Evolutionary conservation across 2,797 vertebrate genomes (phyloP).

Genomic region (Monodelphis domestica): DNA sequence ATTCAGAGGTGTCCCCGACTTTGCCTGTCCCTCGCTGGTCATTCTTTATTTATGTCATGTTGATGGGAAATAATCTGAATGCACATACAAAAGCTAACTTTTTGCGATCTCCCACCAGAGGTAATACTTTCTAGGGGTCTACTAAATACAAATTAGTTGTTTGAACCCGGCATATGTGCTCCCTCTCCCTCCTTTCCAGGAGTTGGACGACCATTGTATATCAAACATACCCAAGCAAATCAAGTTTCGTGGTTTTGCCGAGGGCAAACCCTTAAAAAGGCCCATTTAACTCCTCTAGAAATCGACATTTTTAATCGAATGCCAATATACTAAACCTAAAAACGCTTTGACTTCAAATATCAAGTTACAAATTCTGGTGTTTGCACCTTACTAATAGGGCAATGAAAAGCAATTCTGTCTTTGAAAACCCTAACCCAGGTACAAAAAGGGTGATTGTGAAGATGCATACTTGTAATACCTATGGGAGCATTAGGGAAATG

Average conservation of each 20-base stretch:
- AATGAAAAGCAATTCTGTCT: too few species aligned
- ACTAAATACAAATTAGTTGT: background rate
- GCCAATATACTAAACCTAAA: background rate
- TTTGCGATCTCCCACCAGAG: background rate
- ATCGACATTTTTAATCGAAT: too few species aligned
- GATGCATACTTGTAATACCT: background rate
- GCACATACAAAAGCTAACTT: background rate
- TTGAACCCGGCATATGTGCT: background rate
- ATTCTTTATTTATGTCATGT: background rate
- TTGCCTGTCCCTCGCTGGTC: too few species aligned
- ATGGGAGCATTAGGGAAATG: background rate
- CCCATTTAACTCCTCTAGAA: background rate
- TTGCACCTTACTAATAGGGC: too few species aligned
- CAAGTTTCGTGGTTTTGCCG: too few species aligned
- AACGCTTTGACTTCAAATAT: background rate
- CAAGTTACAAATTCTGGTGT: background rate
- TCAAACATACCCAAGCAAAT: background rate
- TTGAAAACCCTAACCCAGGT: background rate
- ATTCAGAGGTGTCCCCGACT: background rate
- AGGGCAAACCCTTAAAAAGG: background rate
- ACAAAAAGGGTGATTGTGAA: background rate
- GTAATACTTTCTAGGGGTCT: background rate
- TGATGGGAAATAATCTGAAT: background rate
- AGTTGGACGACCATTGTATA: background rate
- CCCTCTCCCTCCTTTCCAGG: background rate